A percentile compares a stretch with the other conserved stretches of the same genome.
phyloP scores from a whole-genome alignment of 2,888 invertebrate genomes.

The Nemoura dubitans region DNA sequence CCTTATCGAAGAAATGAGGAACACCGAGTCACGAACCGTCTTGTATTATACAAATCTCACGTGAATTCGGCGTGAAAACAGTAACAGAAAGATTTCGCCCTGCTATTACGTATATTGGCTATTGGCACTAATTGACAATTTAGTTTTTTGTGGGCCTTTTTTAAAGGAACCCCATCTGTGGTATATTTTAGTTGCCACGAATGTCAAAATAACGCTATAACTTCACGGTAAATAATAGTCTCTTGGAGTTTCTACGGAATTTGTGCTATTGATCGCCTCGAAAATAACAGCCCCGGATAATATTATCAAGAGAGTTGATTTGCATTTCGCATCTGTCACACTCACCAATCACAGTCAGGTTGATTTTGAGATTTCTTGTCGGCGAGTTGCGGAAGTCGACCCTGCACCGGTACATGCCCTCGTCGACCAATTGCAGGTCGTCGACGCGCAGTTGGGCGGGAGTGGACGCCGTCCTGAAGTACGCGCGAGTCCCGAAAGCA shows the following conservation, averaged over 20 bases:
- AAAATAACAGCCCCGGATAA: not conserved
- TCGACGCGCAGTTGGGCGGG: conserved; percentile 70
- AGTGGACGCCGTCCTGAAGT: conserved; percentile 65
- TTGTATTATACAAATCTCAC: not conserved
- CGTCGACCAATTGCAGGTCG: conserved; percentile 68
- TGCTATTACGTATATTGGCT: not conserved
- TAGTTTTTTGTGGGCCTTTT: not conserved
- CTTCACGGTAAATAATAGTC: no score
- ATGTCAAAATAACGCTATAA: no score
- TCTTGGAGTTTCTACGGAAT: not conserved
- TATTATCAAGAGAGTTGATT: not conserved
- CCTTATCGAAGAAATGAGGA: conserved; percentile 28
- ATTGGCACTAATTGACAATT: not conserved
- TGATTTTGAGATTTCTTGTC: conserved; percentile 76
- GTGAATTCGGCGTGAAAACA: not conserved
- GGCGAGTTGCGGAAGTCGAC: conserved; percentile 80
- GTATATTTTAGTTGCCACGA: no score
- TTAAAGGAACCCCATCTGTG: not conserved
- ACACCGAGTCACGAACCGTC: conserved; percentile 26
- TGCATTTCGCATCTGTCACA: conserved; percentile 50
- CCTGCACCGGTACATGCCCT: conserved; percentile 76
- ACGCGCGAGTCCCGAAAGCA: conserved; percentile 67
- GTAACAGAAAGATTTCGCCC: not conserved
- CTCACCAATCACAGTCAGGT: conserved; percentile 79
- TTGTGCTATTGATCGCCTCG: not conserved